Percentiles rank a stretch among this genome's conserved stretches.
phyloP scores from a whole-genome alignment of 1,140 invertebrate species.

The Oscheius sp. region DNA sequence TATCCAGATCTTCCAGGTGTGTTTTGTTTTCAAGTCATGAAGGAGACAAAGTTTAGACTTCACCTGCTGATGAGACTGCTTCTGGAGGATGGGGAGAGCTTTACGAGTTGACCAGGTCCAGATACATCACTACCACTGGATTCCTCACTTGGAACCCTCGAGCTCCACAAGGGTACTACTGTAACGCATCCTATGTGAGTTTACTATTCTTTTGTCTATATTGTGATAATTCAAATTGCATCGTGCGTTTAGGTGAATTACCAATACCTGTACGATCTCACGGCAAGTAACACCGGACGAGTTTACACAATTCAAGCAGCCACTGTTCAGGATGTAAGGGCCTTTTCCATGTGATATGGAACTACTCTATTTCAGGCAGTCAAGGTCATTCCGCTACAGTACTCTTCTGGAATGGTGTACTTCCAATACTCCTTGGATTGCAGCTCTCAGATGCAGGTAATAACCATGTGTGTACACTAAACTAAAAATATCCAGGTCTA shows the following conservation, averaged over 20 bases:
- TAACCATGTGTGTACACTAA: background rate
- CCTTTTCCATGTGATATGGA: background rate
- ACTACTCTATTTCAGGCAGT: background rate
- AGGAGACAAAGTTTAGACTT: no score
- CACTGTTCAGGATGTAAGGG: background rate
- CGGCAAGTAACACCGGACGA: conserved; percentile 4
- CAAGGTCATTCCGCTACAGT: conserved; percentile 32
- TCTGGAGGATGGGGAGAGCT: background rate
- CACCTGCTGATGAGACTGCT: conserved; percentile 15
- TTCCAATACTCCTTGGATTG: conserved; percentile 4
- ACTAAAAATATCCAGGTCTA: conserved; percentile 17
- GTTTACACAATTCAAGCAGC: conserved; percentile 8
- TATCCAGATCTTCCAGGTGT: conserved; percentile 24
- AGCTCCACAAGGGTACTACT: conserved; percentile 8
- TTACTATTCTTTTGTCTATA: no score
- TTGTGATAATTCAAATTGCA: background rate
- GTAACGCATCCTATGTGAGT: conserved; percentile 11
- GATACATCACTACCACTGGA: conserved; percentile 1
- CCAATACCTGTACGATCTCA: conserved; percentile 12
- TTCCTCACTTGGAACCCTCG: background rate
- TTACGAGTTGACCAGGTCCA: conserved; percentile 5
- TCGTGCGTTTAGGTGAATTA: conserved; percentile 18
- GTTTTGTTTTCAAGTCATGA: no score
- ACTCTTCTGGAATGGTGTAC: conserved; percentile 36
- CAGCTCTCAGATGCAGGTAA: background rate